Percentiles rank a stretch among this genome's conserved stretches.
phyloP scores from a whole-genome alignment of 2,888 invertebrate genomes.

The Diadegma fenestrale region DNA sequence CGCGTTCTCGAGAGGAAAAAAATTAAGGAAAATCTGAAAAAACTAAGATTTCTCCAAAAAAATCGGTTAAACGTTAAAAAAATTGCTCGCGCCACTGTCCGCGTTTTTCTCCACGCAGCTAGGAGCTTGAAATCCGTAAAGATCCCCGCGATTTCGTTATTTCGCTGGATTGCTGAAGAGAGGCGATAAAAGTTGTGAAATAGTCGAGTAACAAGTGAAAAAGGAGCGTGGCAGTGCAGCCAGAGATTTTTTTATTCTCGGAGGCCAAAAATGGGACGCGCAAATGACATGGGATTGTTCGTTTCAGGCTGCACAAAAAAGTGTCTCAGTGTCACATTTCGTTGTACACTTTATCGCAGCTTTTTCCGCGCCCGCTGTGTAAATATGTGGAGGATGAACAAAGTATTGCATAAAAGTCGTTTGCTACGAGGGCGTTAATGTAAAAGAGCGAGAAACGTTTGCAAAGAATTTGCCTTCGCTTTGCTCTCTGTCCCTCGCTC shows the following conservation, averaged over 20 bases:
- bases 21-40: neutral
- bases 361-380: neutral
- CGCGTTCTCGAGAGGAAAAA: slow-evolving; percentile 56
- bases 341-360: neutral
- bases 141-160: slow-evolving; percentile 55
- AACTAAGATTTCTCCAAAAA: too few species aligned
- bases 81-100: too few species aligned
- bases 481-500: slow-evolving; percentile 25
- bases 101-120: too few species aligned
- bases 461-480: too few species aligned
- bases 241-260: slow-evolving; percentile 32
- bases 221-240: slow-evolving; percentile 67
- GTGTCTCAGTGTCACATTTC: neutral
- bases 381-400: neutral
- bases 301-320: too few species aligned
- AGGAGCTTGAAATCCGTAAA: slow-evolving; percentile 9
- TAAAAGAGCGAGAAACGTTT: slow-evolving; percentile 9
- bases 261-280: neutral
- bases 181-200: slow-evolving; percentile 51
- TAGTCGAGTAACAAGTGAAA: slow-evolving; percentile 58
- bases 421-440: slow-evolving; percentile 62
- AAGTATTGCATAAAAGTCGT: slow-evolving; percentile 15
- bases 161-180: slow-evolving; percentile 16
- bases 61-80: neutral
- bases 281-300: neutral